phyloP scores from a whole-genome alignment of 2,888 invertebrate genomes.

The Drosophila nr. medialis region DNA sequence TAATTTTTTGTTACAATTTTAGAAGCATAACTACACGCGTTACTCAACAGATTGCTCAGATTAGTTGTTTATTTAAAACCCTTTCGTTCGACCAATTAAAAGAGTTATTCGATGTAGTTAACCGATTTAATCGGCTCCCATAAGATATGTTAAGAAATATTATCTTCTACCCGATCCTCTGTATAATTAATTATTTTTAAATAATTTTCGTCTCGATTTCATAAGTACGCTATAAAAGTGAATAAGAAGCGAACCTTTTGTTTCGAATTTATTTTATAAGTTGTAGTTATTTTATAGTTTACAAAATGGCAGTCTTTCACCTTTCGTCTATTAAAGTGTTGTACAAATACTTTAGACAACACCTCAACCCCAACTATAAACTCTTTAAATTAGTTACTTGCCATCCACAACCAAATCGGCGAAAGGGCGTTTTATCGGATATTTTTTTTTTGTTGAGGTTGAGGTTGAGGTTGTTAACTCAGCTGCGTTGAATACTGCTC shows the following conservation, averaged over 20 bases:
- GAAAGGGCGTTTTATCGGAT: slow-evolving; percentile 14
- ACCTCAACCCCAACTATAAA: slow-evolving; percentile 22
- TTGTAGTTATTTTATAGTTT: background rate
- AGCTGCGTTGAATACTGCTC: slow-evolving; percentile 28
- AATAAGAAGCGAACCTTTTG: background rate
- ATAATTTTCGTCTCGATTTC: background rate
- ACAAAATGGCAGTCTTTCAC: background rate
- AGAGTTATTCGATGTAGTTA: background rate
- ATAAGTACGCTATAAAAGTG: background rate
- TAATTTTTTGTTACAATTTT: background rate
- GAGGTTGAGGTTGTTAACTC: slow-evolving; percentile 13
- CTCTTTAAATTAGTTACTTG: slow-evolving; percentile 38
- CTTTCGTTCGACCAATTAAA: background rate
- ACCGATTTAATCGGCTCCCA: background rate
- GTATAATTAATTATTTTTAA: background rate
- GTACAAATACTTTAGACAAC: slow-evolving; percentile 16
- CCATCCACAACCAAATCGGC: background rate
- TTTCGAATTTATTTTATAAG: background rate
- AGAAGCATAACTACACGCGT: background rate
- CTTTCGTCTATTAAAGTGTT: slow-evolving; percentile 23
- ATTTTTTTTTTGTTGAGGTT: slow-evolving; percentile 2
- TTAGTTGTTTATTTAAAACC: background rate
- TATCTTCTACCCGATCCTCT: background rate
- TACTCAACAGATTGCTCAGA: background rate
- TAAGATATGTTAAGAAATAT: background rate